Base-by-base conservation (phyloP, 2,113 vertebrate genomes). In the Blennius ocellaris region DNA sequence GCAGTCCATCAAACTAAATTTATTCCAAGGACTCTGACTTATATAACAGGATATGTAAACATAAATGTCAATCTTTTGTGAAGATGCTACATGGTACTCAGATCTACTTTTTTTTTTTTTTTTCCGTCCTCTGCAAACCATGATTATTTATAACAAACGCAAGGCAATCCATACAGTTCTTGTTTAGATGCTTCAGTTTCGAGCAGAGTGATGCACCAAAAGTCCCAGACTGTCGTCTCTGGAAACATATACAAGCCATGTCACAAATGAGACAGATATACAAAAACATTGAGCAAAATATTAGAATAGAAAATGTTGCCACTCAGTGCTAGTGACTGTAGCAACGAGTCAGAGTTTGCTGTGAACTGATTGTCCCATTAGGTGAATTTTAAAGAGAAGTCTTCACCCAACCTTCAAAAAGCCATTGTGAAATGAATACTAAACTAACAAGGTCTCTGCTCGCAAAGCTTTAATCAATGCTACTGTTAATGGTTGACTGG, bases 401-500 rank as follows among this genome's bases (percentile, higher is more conserved):
- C 49, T 60, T 12, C 55, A 65, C 8, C 40, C 40, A 15, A 67
- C 44, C 68, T 62, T 61, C 38, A 47, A 47, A 73, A 73, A 58
- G 57, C 11, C 30, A 50, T 41, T 63, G 49, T 55, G 71, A 61
- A 37, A 21, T 0, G 58, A 74, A 81, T 80, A 60, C 45, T 70
- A 55, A 86, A 69, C 76, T 58, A 63, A 56, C 15, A 12, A 59
- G 5, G 11, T 1, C 62, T 14, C 56, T 0, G 21, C 52, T 64
- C 52, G 16, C 52, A 65, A 78, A 76, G 58, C 75, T 81, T 78
- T 81, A 85, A 83, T 88, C 75, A 80, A 63, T 78, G 69, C 80
- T 65, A 73, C 77, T 87, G 88, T 82, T 83, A 85, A 83, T 80
- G 86, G 56, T 40, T 80, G 69, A 68, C 66, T 87, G 82, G 56